phyloP scores from a whole-genome alignment of 2,888 invertebrate species.

The Trachelus tabidus region DNA sequence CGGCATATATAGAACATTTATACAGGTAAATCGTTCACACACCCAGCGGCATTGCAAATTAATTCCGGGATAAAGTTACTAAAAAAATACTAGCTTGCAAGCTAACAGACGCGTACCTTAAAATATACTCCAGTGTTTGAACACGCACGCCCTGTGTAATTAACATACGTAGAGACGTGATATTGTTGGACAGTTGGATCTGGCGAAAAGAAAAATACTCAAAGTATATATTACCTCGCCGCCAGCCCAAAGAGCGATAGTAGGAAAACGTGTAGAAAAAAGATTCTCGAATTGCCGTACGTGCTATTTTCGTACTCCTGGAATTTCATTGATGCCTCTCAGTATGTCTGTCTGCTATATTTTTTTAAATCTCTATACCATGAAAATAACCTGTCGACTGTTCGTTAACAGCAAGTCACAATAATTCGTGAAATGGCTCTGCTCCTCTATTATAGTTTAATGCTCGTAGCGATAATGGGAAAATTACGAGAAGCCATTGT shows the following conservation, averaged over 20 bases:
- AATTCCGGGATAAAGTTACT: slow-evolving; percentile 35
- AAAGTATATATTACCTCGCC: background rate
- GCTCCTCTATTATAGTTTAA: background rate
- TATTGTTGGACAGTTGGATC: background rate
- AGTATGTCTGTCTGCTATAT: background rate
- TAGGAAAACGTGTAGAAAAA: background rate
- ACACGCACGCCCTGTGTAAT: slow-evolving; percentile 23
- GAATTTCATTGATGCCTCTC: background rate
- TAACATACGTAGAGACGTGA: slow-evolving; percentile 16
- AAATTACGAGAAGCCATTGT: background rate
- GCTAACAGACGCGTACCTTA: slow-evolving; percentile 25
- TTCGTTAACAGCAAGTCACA: background rate
- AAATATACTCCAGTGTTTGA: slow-evolving; percentile 33
- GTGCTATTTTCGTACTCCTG: background rate
- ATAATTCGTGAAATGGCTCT: background rate
- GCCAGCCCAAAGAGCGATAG: background rate
- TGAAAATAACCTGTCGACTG: background rate
- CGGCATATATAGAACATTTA: background rate
- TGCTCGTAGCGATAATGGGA: background rate
- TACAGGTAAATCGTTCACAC: background rate
- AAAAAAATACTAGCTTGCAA: slow-evolving; percentile 29
- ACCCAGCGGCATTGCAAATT: slow-evolving; percentile 35
- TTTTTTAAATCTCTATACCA: background rate
- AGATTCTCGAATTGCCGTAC: background rate
- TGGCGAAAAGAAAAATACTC: background rate